Conservation (phyloP, 1,140 invertebrate species). For the Bombus turneri region DNA sequence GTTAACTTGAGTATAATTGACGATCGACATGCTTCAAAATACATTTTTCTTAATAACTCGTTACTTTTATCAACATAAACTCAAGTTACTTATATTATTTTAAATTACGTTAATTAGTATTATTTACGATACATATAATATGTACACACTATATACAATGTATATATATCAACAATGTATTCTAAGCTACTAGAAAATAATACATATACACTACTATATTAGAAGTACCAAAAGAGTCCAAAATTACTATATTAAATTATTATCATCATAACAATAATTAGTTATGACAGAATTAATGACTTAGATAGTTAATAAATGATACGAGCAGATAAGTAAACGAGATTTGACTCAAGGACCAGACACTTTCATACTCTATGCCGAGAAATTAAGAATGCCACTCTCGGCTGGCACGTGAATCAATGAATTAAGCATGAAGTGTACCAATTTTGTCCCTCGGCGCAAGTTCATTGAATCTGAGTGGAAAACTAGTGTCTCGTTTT, state of each 20-base stretch:
- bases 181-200: no score
- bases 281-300: not conserved
- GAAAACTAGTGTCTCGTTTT: not conserved
- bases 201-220: no score
- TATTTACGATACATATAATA: not conserved
- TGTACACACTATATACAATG: not conserved
- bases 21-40: not conserved
- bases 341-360: constrained; percentile 9
- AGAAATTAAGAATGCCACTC: constrained; percentile 32
- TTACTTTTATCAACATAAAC: not conserved
- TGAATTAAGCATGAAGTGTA: constrained; percentile 51
- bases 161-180: no score
- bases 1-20: not conserved
- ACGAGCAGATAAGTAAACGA: not conserved
- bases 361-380: constrained; percentile 36
- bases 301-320: not conserved
- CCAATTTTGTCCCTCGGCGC: not conserved
- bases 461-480: not conserved
- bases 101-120: not conserved
- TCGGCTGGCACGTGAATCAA: not conserved
- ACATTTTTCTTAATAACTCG: not conserved
- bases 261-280: not conserved
- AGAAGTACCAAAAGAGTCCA: not conserved
- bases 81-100: not conserved
- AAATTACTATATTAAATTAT: not conserved